Conservation (phyloP, 2,888 invertebrate species). For the Troides helena region DNA sequence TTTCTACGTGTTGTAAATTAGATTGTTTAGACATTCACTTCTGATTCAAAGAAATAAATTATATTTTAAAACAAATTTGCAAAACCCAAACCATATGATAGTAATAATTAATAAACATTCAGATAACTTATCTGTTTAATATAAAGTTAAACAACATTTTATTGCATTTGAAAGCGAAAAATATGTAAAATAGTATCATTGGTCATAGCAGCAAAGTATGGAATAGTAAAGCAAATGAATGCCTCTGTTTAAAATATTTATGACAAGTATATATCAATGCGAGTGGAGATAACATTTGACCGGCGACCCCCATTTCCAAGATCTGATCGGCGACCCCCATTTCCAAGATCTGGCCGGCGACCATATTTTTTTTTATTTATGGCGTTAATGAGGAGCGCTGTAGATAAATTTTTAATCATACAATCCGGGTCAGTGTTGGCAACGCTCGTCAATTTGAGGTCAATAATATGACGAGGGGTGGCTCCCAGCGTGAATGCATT, state of each 20-base stretch:
- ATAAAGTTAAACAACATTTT: no score
- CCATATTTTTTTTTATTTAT: conserved; percentile 17
- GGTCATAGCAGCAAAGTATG: not conserved
- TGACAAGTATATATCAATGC: not conserved
- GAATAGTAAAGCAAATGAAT: not conserved
- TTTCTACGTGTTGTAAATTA: not conserved
- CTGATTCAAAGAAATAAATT: no score
- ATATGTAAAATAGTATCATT: not conserved
- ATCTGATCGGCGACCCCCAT: conserved; percentile 2
- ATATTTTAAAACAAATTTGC: no score
- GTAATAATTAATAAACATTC: no score
- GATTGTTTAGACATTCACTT: no score
- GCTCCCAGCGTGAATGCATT: conserved; percentile 19
- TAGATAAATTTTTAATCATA: conserved; percentile 31
- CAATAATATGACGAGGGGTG: conserved; percentile 20
- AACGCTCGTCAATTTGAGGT: conserved; percentile 20
- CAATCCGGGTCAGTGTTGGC: conserved; percentile 28
- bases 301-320: conserved; percentile 5
- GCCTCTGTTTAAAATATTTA: not conserved
- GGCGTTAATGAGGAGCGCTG: conserved; percentile 5
- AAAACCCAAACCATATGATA: no score
- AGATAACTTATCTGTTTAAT: no score
- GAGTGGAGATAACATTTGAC: conserved; percentile 9
- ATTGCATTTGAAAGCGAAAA: not conserved
- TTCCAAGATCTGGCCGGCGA: conserved; percentile 9